Base-by-base conservation (phyloP, 2,888 invertebrate genomes). In the Apocheima hispidaria region DNA sequence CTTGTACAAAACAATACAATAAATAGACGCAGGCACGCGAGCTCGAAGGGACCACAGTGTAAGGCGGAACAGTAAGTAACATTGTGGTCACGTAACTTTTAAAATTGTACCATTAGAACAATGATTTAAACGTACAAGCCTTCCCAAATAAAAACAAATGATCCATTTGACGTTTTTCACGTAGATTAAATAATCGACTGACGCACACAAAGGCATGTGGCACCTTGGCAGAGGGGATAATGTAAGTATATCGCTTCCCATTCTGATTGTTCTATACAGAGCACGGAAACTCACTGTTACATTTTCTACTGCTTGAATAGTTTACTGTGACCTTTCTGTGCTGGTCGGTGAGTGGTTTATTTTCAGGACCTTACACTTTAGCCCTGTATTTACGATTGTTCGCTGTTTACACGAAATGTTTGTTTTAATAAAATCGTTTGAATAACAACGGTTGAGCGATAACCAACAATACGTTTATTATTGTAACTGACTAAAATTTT, bases 1-100 rank as follows among this genome's bases (percentile, higher is more conserved):
- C 66, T 53, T 35, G 63, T 36, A 67, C 60, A 67, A 67, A 69
- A 63, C 69, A 67, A 59, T 58, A 58, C 65, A 61, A 69, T 69
- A 69, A 69, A 69, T 65, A 65, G 57, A 21, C 38, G 9, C 20
- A 28, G 54, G 48, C 67, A 67, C 69, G 69, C 69, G 36, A 67
- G 28, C 44, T n/a, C 41, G 3, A 28, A 26, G 12, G 7, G n/a
- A 9, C 38, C 56, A 61, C 40, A 56, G 61, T 41, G 6, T 43
- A 36, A 23, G 1, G 28, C 5, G 26, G 12, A 43, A 7, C 12
- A 28, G 38, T 51, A 28, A n/a, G 18, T 38, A 12, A 30, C 14
- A 26, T 16, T 5, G 16, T 16, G 6, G 2, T 16, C 16, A 6
- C 18, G n/a, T n/a, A n/a, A n/a, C n/a, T n/a, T n/a, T n/a, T n/a